Evolutionary conservation across 1,140 invertebrate species (phyloP).

Genomic region (Drosophila busckii): DNA sequence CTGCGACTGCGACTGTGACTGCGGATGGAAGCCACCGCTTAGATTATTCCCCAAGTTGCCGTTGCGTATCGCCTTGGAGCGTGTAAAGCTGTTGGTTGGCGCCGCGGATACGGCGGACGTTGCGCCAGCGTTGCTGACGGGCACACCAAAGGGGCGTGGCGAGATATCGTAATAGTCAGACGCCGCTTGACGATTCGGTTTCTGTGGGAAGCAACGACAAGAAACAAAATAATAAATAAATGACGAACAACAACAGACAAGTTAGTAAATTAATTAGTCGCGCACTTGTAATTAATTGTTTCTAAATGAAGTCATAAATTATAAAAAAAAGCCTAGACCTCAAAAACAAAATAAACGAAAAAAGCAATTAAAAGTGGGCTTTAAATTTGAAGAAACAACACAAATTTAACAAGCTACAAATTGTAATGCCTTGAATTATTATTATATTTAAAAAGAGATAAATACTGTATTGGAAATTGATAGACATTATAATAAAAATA

Average conservation of each 20-base stretch:
- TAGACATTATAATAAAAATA: too few species aligned
- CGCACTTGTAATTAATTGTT: slow-evolving; percentile 10
- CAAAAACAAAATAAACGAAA: too few species aligned
- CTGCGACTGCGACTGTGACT: slow-evolving; percentile 34
- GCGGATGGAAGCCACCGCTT: slow-evolving; percentile 47
- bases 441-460: too few species aligned
- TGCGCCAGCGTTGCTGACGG: slow-evolving; percentile 22
- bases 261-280: slow-evolving; percentile 53
- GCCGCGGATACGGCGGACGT: slow-evolving; percentile 21
- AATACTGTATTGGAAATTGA: too few species aligned
- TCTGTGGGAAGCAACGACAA: slow-evolving; percentile 35
- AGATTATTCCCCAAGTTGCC: slow-evolving; percentile 52
- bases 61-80: slow-evolving; percentile 70
- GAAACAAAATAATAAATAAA: slow-evolving; percentile 8
- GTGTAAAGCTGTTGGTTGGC: slow-evolving; percentile 47
- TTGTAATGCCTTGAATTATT: too few species aligned
- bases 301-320: not conserved
- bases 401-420: too few species aligned
- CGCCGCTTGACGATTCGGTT: slow-evolving; percentile 69
- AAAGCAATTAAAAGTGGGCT: too few species aligned
- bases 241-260: slow-evolving; percentile 17
- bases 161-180: slow-evolving; percentile 77
- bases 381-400: too few species aligned
- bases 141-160: slow-evolving; percentile 73
- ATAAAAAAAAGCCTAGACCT: not conserved